These are phyloP conservation scores for Lineus longissimus DNA, from an alignment of 1,140 invertebrate species.

Conservation along the genomic window DNA sequence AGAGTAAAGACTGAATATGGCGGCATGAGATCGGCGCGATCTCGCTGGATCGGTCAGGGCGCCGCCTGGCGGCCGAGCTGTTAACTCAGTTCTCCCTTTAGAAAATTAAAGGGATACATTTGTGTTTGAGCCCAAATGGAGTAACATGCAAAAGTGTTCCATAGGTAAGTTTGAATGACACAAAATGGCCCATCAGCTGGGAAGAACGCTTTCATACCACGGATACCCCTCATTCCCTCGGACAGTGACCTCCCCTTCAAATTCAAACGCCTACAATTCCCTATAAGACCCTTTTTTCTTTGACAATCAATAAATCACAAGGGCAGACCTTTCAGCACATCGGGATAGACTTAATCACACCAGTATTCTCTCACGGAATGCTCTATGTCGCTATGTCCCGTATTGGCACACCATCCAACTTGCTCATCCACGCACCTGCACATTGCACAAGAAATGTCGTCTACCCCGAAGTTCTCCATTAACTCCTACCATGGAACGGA, in stretches of 20 bases:
- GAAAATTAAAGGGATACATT: too few relatives aligned
- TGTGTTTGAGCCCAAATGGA: too few relatives aligned
- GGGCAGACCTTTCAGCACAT: conserved; percentile 50
- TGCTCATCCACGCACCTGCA: not conserved
- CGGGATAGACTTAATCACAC: conserved; percentile 27
- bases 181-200: conserved; percentile 52
- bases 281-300: conserved; percentile 55
- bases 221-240: too few relatives aligned
- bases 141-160: too few relatives aligned
- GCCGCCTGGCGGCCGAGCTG: too few relatives aligned
- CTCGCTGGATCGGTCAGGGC: too few relatives aligned
- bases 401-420: conserved; percentile 10
- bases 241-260: conserved; percentile 39
- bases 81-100: too few relatives aligned
- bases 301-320: conserved; percentile 61
- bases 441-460: not conserved
- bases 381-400: conserved; percentile 37
- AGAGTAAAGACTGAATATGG: too few relatives aligned
- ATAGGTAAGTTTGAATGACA: too few relatives aligned
- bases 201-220: conserved; percentile 26
- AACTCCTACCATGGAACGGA: too few relatives aligned
- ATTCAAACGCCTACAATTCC: conserved; percentile 58
- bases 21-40: too few relatives aligned
- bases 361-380: conserved; percentile 36
- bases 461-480: not conserved